Base-by-base conservation (phyloP, 2,888 invertebrate species). In the Leucozona laternaria region DNA sequence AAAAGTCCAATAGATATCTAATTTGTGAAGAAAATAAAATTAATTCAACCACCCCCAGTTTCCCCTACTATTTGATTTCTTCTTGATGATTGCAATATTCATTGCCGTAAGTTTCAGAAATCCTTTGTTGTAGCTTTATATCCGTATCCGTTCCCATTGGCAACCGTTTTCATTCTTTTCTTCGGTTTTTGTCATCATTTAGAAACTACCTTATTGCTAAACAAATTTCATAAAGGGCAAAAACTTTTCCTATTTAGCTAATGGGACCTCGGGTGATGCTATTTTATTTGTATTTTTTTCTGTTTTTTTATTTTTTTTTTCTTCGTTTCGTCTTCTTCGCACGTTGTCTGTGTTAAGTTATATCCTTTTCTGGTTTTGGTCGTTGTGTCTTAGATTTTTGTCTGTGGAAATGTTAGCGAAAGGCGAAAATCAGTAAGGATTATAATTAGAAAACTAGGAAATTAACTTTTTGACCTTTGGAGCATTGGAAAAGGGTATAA, bases 211-310 rank as follows among this genome's bases (percentile, higher is more conserved):
- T 68, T 66, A 50, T 68, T 22, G 68, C 68, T 81, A 78, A 81
- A 78, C 81, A 70, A 77, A 78, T 81, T 85, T 81, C 34, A 34
- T 50, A 68, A 77, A 50, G 62, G 72, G 76, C 37, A 68, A 84
- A 84, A 85, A 85, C 71, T 85, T 85, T 85, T 85, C 76, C 80
- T 85, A 85, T 85, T 85, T 80, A 72, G 80, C 80, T 85, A 85
- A 85, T 85, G 72, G 80, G 71, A 77, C 84, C 71, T 76, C 58
- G 71, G 80, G 71, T 66, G 76, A 58, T 85, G 64, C 48, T 71
- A 53, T 83, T 73, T 78, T 83, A 34, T 64, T 66, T 72, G 22
- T 11, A 43, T 17, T 22, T 37, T 55, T 6, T 20, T 58, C 40
- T 17, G 0, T 31, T 31, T 0, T 31, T 28, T 3, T 5, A n/a